Base-by-base conservation (phyloP, 1,140 invertebrate species). In the Bombus confusus region DNA sequence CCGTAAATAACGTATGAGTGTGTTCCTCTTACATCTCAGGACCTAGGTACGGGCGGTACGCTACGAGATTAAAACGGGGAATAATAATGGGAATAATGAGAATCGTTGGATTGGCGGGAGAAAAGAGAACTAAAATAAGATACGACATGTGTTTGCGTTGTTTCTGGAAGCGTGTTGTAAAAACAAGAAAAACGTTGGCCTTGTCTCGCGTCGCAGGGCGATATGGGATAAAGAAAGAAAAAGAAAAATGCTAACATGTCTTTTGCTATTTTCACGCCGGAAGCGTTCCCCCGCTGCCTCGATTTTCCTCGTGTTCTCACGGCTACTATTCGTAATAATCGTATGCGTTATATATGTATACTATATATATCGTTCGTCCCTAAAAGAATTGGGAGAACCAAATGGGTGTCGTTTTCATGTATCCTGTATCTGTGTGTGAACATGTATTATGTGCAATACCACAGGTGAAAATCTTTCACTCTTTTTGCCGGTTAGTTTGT, bases 181-280 rank as follows among this genome's bases (percentile, higher is more conserved):
- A n/a, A 87, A 71, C 77, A 31, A 59, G 34, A 39, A 25, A 37
- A 34, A 37, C 59, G 25, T 68, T 31, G 66, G 83, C 31, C 43
- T 82, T 47, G 81, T 64, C 31, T 52, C 25, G 43, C 47, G 73
- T 39, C 74, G 66, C 62, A 39, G 37, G 31, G 52, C 72, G 73
- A 66, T 77, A 87, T 69, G 71, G 81, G 75, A 79, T 85, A 86
- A 90, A 59, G 28, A 15, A 74, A 81, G 62, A 41, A 69, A 83
- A 88, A 90, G 68, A 81, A 84, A 92, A 92, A 92, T 92, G 91
- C 91, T 92, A 89, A 89, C 39, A 90, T 92, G 89, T 92, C 91
- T 92, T 91, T 91, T 92, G 89, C 86, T 92, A 91, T 92, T 91
- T 88, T 79, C 64, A 86, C 74, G 64, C 73, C 66, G 73, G 68